phyloP scores from a whole-genome alignment of 2,888 invertebrate species.

The Fragum fragum region DNA sequence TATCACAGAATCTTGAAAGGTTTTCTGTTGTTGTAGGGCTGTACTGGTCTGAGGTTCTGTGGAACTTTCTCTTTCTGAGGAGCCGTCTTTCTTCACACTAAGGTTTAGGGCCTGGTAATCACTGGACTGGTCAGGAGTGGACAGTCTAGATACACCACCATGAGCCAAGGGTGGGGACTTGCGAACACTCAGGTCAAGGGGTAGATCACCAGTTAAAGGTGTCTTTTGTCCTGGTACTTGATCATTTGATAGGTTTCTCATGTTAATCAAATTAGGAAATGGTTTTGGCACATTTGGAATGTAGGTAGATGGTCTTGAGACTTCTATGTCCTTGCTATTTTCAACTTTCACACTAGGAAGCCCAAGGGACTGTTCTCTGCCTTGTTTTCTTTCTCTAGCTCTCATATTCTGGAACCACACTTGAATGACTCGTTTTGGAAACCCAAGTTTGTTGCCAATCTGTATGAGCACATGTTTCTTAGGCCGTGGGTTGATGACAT shows the following conservation, averaged over 20 bases:
- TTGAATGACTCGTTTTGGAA: conserved; percentile 98
- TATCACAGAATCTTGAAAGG: conserved; percentile 79
- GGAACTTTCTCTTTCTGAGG: conserved; percentile 48
- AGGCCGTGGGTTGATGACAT: conserved; percentile 96
- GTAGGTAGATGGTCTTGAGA: conserved; percentile 76
- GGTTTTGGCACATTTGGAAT: conserved; percentile 84
- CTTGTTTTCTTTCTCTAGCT: conserved; percentile 90
- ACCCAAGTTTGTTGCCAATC: conserved; percentile 95
- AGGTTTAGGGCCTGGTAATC: conserved; percentile 92
- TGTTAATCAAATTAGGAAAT: conserved; percentile 54
- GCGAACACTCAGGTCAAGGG: conserved; percentile 96
- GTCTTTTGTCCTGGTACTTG: conserved; percentile 27
- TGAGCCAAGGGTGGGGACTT: conserved; percentile 77
- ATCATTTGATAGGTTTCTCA: not conserved
- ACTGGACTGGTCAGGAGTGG: conserved; percentile 62
- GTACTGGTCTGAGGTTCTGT: conserved; percentile 30
- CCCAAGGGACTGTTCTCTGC: conserved; percentile 78
- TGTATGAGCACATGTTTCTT: conserved; percentile 96
- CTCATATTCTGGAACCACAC: conserved; percentile 99
- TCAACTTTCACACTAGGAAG: conserved; percentile 57
- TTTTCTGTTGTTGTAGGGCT: conserved; percentile 32
- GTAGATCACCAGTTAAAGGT: conserved; percentile 85
- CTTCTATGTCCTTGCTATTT: conserved; percentile 67
- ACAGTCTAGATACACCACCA: conserved; percentile 63
- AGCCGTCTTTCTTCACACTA: conserved; percentile 87